Conservation (phyloP, 2,797 vertebrate genomes). For the Florisuga fusca region DNA sequence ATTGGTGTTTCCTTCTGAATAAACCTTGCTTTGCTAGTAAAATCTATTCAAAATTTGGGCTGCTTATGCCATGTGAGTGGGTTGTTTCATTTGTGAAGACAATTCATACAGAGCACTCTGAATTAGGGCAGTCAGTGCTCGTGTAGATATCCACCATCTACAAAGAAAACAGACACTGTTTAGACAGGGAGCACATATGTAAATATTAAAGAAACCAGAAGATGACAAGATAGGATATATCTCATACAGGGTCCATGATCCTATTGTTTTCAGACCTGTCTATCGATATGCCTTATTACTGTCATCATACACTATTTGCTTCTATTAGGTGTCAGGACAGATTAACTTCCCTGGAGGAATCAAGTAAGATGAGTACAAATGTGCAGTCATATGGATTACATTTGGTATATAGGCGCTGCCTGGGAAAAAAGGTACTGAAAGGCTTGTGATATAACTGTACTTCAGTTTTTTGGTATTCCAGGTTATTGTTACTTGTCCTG, state of each 20-base stretch:
- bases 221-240: background rate
- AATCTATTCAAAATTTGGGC: background rate
- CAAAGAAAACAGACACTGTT: background rate
- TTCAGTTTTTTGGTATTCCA: background rate
- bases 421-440: background rate
- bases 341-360: background rate
- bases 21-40: background rate
- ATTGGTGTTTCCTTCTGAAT: background rate
- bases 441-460: background rate
- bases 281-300: background rate
- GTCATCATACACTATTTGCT: background rate
- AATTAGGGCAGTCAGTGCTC: background rate
- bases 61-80: background rate
- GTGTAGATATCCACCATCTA: background rate
- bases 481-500: background rate
- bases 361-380: background rate
- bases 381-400: background rate
- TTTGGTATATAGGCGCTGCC: background rate
- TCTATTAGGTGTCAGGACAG: background rate
- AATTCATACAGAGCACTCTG: background rate
- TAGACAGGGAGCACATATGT: background rate
- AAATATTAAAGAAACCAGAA: background rate
- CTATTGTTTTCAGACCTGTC: background rate
- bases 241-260: background rate
- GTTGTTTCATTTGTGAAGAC: background rate